A percentile compares a stretch with the other conserved stretches of the same genome.
These are phyloP conservation scores for Dryocosmus kuriphilus DNA, from an alignment of 2,888 invertebrate genomes.

Conservation along the genomic window DNA sequence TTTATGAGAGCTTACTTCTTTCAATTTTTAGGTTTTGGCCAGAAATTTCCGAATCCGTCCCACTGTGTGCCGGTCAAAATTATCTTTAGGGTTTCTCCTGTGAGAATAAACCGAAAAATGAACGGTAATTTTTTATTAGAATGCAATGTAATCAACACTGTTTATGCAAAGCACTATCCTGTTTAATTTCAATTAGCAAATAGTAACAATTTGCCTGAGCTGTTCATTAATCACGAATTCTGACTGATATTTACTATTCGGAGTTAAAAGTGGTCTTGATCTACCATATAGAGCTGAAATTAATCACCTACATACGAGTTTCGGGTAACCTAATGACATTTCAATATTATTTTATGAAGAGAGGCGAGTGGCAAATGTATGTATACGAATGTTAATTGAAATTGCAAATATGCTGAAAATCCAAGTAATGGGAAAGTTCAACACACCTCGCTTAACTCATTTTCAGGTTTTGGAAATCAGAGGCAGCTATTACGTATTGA, in stretches of 20 bases:
- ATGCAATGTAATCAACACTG: too few relatives aligned
- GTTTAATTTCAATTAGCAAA: neutral
- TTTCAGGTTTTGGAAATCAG: conserved; percentile 6
- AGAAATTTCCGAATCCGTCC: too few relatives aligned
- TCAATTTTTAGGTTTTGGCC: too few relatives aligned
- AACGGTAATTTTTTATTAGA: neutral
- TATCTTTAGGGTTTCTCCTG: too few relatives aligned
- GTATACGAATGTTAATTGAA: neutral
- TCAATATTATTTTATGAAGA: conserved; percentile 2
- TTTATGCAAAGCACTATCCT: neutral
- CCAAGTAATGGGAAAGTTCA: neutral
- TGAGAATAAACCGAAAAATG: neutral
- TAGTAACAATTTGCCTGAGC: neutral
- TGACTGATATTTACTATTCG: neutral
- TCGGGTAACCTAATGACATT: conserved; percentile 17
- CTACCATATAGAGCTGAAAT: neutral
- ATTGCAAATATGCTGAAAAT: conserved; percentile 20
- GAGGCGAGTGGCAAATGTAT: neutral
- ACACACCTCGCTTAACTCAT: neutral
- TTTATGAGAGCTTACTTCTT: too few relatives aligned
- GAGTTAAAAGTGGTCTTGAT: neutral
- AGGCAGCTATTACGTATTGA: conserved; percentile 11
- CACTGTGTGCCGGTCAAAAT: too few relatives aligned
- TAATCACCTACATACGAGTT: neutral
- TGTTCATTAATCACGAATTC: neutral